Percentiles rank a stretch among this genome's conserved stretches.
Evolutionary conservation across 2,888 invertebrate species (phyloP).

Genomic region (Acronicta aceris): DNA sequence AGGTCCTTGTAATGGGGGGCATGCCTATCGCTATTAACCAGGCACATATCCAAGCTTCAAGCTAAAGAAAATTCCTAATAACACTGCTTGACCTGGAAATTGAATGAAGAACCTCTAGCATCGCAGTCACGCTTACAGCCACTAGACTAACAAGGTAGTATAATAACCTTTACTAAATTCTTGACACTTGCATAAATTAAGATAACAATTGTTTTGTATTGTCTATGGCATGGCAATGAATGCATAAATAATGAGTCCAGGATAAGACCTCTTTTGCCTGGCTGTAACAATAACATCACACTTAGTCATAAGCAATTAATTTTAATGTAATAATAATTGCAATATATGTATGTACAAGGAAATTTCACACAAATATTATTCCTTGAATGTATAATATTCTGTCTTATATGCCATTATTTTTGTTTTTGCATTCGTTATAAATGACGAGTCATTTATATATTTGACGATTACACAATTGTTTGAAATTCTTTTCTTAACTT

Average conservation of each 20-base stretch:
- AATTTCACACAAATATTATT: slow-evolving; percentile 10
- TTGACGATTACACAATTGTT: no score
- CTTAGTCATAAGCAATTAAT: slow-evolving; percentile 15
- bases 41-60: no score
- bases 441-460: background rate
- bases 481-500: no score
- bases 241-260: slow-evolving; percentile 30
- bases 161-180: slow-evolving; percentile 11
- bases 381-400: slow-evolving; percentile 1
- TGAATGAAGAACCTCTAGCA: no score
- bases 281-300: slow-evolving; percentile 7
- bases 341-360: slow-evolving; percentile 7
- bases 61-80: no score
- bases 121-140: no score
- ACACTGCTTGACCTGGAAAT: no score
- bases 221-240: slow-evolving; percentile 18
- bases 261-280: slow-evolving; percentile 22
- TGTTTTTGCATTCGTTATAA: background rate
- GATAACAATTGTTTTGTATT: slow-evolving; percentile 27
- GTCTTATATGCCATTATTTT: background rate
- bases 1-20: no score
- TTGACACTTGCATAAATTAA: slow-evolving; percentile 37
- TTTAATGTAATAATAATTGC: slow-evolving; percentile 19
- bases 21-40: no score
- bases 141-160: background rate